These are phyloP conservation scores for Herminia tarsipennalis DNA, from an alignment of 2,888 invertebrate species.

Conservation along the genomic window DNA sequence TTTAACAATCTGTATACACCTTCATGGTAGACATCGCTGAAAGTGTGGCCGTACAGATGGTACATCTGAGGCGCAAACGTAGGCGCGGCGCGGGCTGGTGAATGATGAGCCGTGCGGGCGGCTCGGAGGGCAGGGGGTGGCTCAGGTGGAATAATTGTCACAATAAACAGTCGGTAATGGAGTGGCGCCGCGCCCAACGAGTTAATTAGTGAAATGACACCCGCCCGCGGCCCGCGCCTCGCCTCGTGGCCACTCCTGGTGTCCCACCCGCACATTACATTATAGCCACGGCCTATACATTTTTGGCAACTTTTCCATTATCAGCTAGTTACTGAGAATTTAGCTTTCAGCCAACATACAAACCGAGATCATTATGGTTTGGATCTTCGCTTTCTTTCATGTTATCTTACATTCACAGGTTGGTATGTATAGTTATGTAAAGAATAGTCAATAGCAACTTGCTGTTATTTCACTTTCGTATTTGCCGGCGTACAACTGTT, in stretches of 20 bases:
- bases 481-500: too few species aligned
- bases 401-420: background rate
- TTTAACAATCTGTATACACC: too few species aligned
- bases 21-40: too few species aligned
- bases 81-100: conserved; percentile 20
- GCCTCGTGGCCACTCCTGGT: conserved; percentile 36
- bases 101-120: conserved; percentile 32
- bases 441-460: too few species aligned
- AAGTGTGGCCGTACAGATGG: too few species aligned
- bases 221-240: conserved; percentile 32
- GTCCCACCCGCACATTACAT: conserved; percentile 35
- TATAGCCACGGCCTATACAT: conserved; percentile 33
- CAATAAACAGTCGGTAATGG: conserved; percentile 80
- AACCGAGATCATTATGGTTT: too few species aligned
- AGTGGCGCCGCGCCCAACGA: conserved; percentile 71
- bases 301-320: conserved; percentile 32
- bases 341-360: background rate
- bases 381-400: background rate
- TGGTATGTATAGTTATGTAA: too few species aligned
- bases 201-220: conserved; percentile 73
- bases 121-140: conserved; percentile 26
- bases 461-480: too few species aligned
- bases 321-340: background rate
- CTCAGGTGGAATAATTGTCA: conserved; percentile 70
- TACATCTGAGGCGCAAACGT: conserved; percentile 14